phyloP scores from a whole-genome alignment of 1,140 invertebrate genomes.

The Hyphantria cunea region DNA sequence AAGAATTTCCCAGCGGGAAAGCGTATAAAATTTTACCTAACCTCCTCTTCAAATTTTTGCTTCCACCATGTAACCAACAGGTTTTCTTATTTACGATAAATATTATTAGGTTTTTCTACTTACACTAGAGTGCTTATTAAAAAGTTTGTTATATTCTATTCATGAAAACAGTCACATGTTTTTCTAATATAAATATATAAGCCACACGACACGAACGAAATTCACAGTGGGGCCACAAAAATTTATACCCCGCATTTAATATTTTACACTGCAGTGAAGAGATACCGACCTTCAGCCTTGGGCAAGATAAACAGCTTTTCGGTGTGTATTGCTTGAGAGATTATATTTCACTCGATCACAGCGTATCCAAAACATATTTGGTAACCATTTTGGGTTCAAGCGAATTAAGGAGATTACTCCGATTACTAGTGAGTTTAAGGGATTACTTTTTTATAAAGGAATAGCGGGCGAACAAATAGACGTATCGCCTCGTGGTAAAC shows the following conservation, averaged over 20 bases:
- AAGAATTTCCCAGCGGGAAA: too few relatives aligned
- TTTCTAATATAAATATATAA: constrained; percentile 22
- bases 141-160: constrained; percentile 20
- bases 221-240: constrained; percentile 20
- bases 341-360: constrained; percentile 15
- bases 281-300: constrained; percentile 8
- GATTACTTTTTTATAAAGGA: too few relatives aligned
- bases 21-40: not conserved
- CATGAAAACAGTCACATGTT: constrained; percentile 21
- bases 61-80: not conserved
- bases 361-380: constrained; percentile 16
- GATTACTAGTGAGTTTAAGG: too few relatives aligned
- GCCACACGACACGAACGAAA: constrained; percentile 18
- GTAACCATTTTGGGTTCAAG: constrained; percentile 15
- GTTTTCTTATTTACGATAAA: constrained; percentile 1
- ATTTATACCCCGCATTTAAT: constrained; percentile 20
- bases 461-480: too few relatives aligned
- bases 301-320: constrained; percentile 8
- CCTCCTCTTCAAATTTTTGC: not conserved
- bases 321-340: constrained; percentile 3
- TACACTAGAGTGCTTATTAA: constrained; percentile 17
- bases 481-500: too few relatives aligned
- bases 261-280: constrained; percentile 22
- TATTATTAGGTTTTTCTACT: constrained; percentile 13
- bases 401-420: constrained; percentile 12